Base-by-base conservation (phyloP, 1,140 invertebrate species). In the Rhyzopertha dominica region DNA sequence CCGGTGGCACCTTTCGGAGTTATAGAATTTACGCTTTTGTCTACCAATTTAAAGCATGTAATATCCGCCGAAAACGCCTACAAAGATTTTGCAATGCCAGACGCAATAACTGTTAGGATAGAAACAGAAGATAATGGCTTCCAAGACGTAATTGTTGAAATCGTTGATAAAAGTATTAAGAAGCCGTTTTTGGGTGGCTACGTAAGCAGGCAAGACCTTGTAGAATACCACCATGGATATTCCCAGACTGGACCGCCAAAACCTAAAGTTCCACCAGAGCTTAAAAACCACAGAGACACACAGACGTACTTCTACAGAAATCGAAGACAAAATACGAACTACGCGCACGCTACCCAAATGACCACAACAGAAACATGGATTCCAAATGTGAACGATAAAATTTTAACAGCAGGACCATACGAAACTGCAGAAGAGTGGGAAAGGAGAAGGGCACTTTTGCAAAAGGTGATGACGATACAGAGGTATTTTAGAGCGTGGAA, bases 121-220 rank as follows among this genome's bases (percentile, higher is more conserved):
- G 67, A 69, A 3, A 52, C 44, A 28, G 72, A 72, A 29, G 67
- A 69, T 2, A 64, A 59, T 29, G 68, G 56, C 0, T 36, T 67
- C 1, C 71, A 70, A 47, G 66, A 73, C 49, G 62, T 80, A n/a
- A 75, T 77, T 32, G 74, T 77, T 4, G 73, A 76, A 70, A 66
- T 81, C 43, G 71, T 76, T 44, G 72, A 75, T 44, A 58, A 68
- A 41, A 63, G 54, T 12, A 77, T 80, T 17, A 57, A 65, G 18
- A 83, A 83, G 53, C 78, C 79, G 2, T 78, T 70, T 63, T 62
- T 82, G 17, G 80, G 80, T 20, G 80, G 80, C 25, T 84, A 78
- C 63, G 68, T 63, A 46, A 69, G 82, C 56, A 69, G 67, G 47
- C 51, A 71, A 29, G 80, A 74, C 14, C 73, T 73, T 54, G 23